Evolutionary conservation across 1,140 invertebrate genomes (phyloP).

Genomic region (Drosophila malerkotliana): DNA sequence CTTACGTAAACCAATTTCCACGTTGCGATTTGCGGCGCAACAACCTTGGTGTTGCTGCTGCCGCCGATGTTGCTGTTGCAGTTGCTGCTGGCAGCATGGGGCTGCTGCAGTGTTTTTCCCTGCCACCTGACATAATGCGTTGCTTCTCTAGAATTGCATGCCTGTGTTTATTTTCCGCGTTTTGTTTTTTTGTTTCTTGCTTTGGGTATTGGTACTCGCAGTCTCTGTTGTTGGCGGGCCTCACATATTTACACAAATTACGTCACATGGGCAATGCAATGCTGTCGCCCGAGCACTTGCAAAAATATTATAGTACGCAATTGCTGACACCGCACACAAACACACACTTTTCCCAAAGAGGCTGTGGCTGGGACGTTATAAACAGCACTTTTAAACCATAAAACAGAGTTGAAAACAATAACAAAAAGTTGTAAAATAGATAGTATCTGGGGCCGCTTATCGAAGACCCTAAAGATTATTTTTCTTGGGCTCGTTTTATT

Average conservation of each 20-base stretch:
- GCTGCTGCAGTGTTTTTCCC: conserved; percentile 59
- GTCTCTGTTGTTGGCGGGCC: conserved; percentile 12
- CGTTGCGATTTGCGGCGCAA: conserved; percentile 75
- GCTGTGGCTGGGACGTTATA: conserved; percentile 26
- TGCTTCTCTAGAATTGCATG: conserved; percentile 63
- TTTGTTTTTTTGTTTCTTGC: conserved; percentile 13
- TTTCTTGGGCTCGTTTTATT: conserved; percentile 22
- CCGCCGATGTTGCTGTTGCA: conserved; percentile 24
- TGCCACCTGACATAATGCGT: conserved; percentile 55
- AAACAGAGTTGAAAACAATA: neutral
- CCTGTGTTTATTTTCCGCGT: conserved; percentile 29
- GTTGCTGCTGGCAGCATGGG: conserved; percentile 27
- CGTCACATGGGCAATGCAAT: conserved; percentile 71
- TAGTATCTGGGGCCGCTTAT: conserved; percentile 6
- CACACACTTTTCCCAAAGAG: conserved; percentile 5
- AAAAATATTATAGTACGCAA: conserved; percentile 66
- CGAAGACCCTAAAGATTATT: conserved; percentile 7
- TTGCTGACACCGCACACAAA: conserved; percentile 23
- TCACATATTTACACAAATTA: conserved; percentile 67
- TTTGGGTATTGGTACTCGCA: conserved; percentile 6
- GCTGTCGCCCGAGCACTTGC: conserved; percentile 64
- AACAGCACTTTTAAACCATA: conserved; percentile 10
- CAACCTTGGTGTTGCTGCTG: conserved; percentile 46
- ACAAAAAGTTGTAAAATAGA: neutral
- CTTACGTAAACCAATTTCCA: conserved; percentile 84